Conservation (phyloP, 2,797 vertebrate genomes). For the Artibeus jamaicensis region DNA sequence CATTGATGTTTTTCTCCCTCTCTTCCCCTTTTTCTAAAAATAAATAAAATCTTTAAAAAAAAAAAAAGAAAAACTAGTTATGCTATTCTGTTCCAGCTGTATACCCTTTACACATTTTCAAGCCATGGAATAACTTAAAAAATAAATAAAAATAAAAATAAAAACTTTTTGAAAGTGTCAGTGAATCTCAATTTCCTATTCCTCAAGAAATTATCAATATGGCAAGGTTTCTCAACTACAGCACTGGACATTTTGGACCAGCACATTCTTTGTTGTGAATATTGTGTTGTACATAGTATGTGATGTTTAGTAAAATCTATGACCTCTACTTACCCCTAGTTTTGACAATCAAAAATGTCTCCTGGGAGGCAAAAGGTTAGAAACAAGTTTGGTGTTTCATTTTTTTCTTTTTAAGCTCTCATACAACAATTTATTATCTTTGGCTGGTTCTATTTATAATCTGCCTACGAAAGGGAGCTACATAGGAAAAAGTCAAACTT, state of each 20-base stretch:
- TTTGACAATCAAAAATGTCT: neutral
- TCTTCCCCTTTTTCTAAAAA: too few relatives aligned
- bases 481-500: neutral
- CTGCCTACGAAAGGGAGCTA: neutral
- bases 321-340: neutral
- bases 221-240: neutral
- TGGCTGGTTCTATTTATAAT: neutral
- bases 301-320: neutral
- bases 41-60: too few relatives aligned
- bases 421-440: neutral
- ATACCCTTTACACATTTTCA: neutral
- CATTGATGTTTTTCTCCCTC: too few relatives aligned
- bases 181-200: neutral
- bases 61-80: neutral
- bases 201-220: neutral
- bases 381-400: neutral
- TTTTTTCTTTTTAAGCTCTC: neutral
- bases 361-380: neutral
- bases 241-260: neutral
- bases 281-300: neutral
- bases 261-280: neutral
- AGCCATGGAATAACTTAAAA: neutral
- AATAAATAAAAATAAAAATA: constrained; percentile 40
- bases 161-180: neutral
- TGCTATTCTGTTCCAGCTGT: neutral